Evolutionary conservation across 2,113 vertebrate species (phyloP).

Genomic region (Pycnonotus jocosus): DNA sequence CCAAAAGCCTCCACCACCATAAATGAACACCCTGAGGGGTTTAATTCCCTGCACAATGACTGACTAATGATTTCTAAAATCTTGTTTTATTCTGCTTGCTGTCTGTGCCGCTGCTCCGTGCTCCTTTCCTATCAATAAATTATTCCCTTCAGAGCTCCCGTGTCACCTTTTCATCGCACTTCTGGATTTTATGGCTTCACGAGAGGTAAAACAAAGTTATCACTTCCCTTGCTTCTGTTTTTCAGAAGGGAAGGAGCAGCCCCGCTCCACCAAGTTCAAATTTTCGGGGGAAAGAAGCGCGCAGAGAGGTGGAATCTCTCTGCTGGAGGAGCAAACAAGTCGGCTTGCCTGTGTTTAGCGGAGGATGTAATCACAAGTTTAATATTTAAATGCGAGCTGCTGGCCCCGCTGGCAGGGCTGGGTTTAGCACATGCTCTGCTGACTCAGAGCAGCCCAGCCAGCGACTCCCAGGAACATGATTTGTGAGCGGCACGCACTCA

Average conservation of each 20-base stretch:
- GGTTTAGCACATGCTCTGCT: neutral
- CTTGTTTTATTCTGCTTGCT: neutral
- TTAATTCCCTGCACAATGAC: neutral
- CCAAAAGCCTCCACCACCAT: neutral
- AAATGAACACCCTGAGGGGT: neutral
- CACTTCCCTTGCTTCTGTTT: neutral
- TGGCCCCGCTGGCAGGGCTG: neutral
- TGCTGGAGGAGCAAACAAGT: neutral
- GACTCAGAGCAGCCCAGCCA: neutral
- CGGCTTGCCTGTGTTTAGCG: fast-evolving
- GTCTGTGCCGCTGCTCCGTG: neutral
- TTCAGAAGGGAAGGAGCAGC: neutral
- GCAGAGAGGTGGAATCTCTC: neutral
- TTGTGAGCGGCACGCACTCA: neutral
- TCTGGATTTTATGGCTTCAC: neutral
- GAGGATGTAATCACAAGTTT: neutral
- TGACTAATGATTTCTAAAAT: neutral
- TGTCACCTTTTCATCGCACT: neutral
- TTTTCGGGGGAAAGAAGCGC: neutral
- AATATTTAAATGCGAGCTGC: neutral
- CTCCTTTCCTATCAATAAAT: neutral
- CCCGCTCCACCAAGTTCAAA: neutral
- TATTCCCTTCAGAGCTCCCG: neutral
- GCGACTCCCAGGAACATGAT: neutral
- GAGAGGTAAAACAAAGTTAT: neutral